Percentiles rank a stretch among this genome's conserved stretches.
Evolutionary conservation across 2,888 invertebrate species (phyloP).

Genomic region (Trypoxylon attenuatum): DNA sequence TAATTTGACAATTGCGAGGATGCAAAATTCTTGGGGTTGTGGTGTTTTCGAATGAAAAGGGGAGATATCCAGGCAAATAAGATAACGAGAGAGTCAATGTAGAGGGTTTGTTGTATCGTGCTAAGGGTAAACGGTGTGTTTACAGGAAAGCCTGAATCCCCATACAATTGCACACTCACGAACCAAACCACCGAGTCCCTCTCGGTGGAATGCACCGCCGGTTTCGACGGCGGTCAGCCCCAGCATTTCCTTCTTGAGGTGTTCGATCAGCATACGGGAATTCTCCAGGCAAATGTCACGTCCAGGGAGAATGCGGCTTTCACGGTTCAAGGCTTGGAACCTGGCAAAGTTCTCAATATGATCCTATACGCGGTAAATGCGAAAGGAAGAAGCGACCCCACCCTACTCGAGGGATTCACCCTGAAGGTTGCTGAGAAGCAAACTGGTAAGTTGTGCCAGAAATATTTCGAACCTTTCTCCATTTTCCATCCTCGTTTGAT

Average conservation of each 20-base stretch:
- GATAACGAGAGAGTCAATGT: no score
- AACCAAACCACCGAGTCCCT: constrained; percentile 88
- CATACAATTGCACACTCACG: constrained; percentile 84
- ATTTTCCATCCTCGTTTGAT: no score
- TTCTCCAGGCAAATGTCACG: constrained; percentile 82
- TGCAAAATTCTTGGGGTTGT: no score
- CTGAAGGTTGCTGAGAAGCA: constrained; percentile 86
- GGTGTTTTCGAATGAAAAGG: no score
- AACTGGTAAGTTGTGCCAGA: constrained; percentile 78
- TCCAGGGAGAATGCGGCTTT: constrained; percentile 82
- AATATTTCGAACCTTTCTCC: no score
- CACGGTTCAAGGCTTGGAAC: constrained; percentile 85
- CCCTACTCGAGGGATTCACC: constrained; percentile 83
- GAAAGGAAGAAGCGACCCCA: constrained; percentile 86
- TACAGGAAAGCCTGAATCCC: constrained; percentile 84
- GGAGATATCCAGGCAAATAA: no score
- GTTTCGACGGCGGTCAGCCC: constrained; percentile 87
- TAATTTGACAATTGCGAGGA: no score
- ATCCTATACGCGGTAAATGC: constrained; percentile 88
- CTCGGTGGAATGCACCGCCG: constrained; percentile 83
- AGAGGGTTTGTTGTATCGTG: no score
- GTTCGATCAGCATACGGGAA: constrained; percentile 80
- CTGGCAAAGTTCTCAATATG: constrained; percentile 86
- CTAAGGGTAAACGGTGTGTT: constrained; percentile 10
- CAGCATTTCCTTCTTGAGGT: constrained; percentile 85